Base-by-base conservation (phyloP, 1,140 invertebrate genomes). In the Cardiocondyla obscurior region DNA sequence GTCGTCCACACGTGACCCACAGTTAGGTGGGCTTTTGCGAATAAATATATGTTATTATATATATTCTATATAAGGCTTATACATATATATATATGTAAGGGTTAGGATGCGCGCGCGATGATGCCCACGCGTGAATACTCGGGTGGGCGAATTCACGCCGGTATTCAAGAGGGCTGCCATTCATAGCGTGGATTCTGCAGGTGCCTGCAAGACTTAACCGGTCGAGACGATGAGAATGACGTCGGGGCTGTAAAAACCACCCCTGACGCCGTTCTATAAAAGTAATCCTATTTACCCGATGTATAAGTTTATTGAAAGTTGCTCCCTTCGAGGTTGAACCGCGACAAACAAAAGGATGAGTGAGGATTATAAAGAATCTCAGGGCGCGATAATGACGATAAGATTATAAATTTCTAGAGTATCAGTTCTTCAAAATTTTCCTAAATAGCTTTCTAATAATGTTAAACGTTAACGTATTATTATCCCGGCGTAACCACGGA, bases 101-200 rank as follows among this genome's bases (percentile, higher is more conserved):
- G 73, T 7, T 64, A 39, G n/a, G n/a, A 44, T 44, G 81, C 74
- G 53, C 44, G 62, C 19, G 46, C 51, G 65, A 58, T 70, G 51
- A 81, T 84, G 28, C 69, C 82, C 82, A 84, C 86, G 64, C 84
- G 46, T 79, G 69, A 73, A 85, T 70, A 85, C 85, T 49, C 46
- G 53, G 55, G 84, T 86, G 79, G 85, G 85, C 79, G 85, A 74
- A 60, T 46, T 85, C 49, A 70, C 70, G 64, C 42, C 6, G 53
- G 62, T 82, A 60, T 62, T 82, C 67, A 73, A 81, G 69, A 73
- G 77, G 3, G 67, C 42, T 65, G 28, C 58, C 76, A 86, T 86
- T 86, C 84, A 86, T 74, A 64, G 33, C 44, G 84, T 6, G 69
- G 67, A 74, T 82, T 72, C 84, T 81, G 30, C 39, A 55, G 69